Base-by-base conservation (phyloP, 1,140 invertebrate genomes). In the Saccostrea glomerata region DNA sequence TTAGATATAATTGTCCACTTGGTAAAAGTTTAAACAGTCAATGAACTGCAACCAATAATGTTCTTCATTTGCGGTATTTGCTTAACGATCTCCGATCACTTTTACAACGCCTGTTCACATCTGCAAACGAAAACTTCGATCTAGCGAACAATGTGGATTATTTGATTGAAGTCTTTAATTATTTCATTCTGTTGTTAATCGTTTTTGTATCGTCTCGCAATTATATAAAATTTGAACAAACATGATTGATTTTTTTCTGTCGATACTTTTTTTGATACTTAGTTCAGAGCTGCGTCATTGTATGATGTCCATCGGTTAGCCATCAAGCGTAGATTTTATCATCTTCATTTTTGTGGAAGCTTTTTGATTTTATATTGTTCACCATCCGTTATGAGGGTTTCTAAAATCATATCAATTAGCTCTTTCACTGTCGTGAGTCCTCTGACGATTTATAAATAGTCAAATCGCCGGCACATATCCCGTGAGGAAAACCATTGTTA, bases 121-220 rank as follows among this genome's bases (percentile, higher is more conserved):
- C 23, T 63, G 70, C 25, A 40, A 77, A 77, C 15, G 15, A 36
- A 77, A 77, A 77, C 25, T 77, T 77, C 70, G 70, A 77, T 77
- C 25, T 25, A 77, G 15, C 23, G 15, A 25, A 77, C 30, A 36
- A 20, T 4, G 13, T 13, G 25, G 30, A 15, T 36, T 13, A 12
- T 77, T 30, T 30, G 25, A 30, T 30, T 77, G 60, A 13, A 77
- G 13, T 77, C 11, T 30, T 36, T 25, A 77, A 77, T 77, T 36
- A 77, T 23, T 73, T 47, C n/a, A 25, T 77, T 30, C 23, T 36
- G 25, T 77, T 77, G 70, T 30, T n/a, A 63, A 13, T 36, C 7
- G 30, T 36, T 30, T 15, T 9, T 36, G 70, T 77, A 15, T 77
- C 70, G 25, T 77, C 30, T 23, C 25, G 6, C 15, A 77, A 25